These are phyloP conservation scores for Phocoena phocoena DNA, from an alignment of 2,113 vertebrate genomes.

Conservation along the genomic window DNA sequence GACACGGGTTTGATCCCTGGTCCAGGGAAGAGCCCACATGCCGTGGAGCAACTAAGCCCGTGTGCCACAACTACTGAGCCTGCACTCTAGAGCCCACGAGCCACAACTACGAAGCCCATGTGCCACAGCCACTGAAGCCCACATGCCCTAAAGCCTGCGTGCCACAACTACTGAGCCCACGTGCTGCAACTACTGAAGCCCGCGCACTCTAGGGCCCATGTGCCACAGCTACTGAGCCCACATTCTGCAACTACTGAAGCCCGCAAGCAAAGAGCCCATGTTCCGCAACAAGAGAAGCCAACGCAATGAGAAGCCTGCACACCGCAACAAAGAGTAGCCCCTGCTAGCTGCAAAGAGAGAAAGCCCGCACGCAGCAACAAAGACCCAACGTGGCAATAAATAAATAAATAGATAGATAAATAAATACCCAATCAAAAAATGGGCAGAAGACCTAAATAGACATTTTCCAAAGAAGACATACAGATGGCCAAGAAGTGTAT, in stretches of 20 bases:
- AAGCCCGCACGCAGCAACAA: accelerated
- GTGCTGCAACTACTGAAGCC: too few relatives aligned
- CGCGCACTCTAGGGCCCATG: too few relatives aligned
- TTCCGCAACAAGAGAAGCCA: not conserved
- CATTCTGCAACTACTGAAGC: not conserved
- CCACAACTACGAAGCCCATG: too few relatives aligned
- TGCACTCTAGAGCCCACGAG: too few relatives aligned
- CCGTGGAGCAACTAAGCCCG: not conserved
- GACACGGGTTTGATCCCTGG: not conserved
- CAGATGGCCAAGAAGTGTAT: too few relatives aligned
- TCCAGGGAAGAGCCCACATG: not conserved
- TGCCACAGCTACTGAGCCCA: too few relatives aligned
- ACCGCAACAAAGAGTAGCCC: not conserved
- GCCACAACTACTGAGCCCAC: too few relatives aligned
- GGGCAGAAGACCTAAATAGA: too few relatives aligned
- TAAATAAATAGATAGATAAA: not conserved
- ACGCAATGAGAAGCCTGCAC: not conserved
- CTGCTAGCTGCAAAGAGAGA: not conserved
- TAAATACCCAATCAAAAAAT: too few relatives aligned
- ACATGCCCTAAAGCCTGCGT: too few relatives aligned
- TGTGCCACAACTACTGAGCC: not conserved
- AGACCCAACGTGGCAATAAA: not conserved
- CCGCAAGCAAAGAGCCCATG: not conserved
- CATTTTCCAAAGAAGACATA: too few relatives aligned
- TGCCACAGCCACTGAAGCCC: too few relatives aligned